Conservation (phyloP, 2,888 invertebrate genomes). For the Eledone cirrhosa region DNA sequence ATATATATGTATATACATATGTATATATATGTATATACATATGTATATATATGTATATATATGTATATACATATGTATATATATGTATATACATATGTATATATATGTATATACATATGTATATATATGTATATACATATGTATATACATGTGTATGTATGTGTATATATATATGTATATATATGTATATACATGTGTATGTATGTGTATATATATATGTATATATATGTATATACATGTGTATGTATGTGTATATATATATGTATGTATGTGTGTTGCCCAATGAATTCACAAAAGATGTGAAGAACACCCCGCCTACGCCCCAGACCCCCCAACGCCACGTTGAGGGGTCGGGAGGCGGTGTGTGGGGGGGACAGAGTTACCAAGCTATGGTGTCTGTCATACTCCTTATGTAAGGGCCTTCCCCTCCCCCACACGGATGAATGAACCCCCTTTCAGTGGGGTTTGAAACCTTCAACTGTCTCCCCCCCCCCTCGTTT, state of each 20-base stretch:
- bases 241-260: neutral
- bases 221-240: neutral
- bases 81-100: neutral
- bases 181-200: neutral
- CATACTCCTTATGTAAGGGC: no score
- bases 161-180: neutral
- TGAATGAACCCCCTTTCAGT: no score
- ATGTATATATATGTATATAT: neutral
- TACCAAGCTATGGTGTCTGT: no score
- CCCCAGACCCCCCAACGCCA: no score
- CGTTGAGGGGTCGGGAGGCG: no score
- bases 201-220: neutral
- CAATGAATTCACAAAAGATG: neutral
- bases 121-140: neutral
- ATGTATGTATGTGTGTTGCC: neutral
- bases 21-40: neutral
- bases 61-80: neutral
- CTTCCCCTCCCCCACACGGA: no score
- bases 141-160: neutral
- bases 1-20: neutral
- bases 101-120: neutral
- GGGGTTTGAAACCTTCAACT: no score
- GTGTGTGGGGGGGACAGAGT: no score
- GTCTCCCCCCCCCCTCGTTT: no score
- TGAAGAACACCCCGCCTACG: no score